phyloP scores from a whole-genome alignment of 2,888 invertebrate genomes.

The Iphiclides podalirius region DNA sequence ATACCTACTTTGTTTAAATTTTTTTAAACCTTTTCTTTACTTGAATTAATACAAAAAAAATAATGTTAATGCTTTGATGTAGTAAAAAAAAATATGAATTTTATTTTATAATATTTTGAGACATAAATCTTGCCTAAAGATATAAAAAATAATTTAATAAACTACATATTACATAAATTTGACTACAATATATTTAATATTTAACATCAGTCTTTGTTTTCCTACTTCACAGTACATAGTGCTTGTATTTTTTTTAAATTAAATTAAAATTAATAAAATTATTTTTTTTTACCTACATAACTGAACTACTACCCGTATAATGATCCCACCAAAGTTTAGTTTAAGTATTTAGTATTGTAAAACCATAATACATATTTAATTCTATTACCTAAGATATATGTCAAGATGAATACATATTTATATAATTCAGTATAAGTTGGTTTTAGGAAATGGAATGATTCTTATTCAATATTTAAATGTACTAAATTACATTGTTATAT shows the following conservation, averaged over 20 bases:
- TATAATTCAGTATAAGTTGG: slow-evolving; percentile 8
- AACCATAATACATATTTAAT: slow-evolving; percentile 42
- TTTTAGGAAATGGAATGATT: slow-evolving; percentile 8
- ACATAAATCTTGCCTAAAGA: slow-evolving; percentile 18
- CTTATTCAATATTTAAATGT: slow-evolving; percentile 19
- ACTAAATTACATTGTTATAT: slow-evolving; percentile 19
- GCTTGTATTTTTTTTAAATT: slow-evolving; percentile 1
- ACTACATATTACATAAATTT: background rate
- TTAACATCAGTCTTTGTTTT: slow-evolving; percentile 2
- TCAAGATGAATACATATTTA: slow-evolving; percentile 13
- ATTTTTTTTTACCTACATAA: slow-evolving; percentile 28
- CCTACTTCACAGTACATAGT: background rate
- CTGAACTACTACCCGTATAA: slow-evolving; percentile 57
- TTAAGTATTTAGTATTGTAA: slow-evolving; percentile 65
- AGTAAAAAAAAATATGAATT: background rate
- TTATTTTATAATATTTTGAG: slow-evolving; percentile 9
- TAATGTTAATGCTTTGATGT: background rate
- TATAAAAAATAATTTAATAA: background rate
- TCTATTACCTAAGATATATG: slow-evolving; percentile 28
- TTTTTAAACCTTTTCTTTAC: background rate
- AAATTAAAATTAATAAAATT: slow-evolving; percentile 6
- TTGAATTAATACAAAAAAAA: background rate
- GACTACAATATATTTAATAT: background rate
- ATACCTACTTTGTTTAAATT: no score
- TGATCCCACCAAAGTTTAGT: slow-evolving; percentile 79